Conservation (phyloP, 2,797 vertebrate genomes). For the Lates japonicus region DNA sequence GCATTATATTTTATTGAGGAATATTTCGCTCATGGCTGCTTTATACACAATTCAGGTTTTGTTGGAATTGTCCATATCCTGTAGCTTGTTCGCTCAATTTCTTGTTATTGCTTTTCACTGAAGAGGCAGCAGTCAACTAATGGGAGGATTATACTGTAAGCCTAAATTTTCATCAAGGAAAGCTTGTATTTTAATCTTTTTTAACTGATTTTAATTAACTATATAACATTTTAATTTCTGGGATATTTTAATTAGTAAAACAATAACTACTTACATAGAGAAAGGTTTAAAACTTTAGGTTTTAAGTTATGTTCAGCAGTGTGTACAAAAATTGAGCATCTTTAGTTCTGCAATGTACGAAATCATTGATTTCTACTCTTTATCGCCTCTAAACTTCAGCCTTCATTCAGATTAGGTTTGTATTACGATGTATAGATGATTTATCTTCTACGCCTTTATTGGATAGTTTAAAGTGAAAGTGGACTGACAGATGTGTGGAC, state of each 20-base stretch:
- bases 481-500: not conserved
- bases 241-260: not conserved
- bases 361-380: not conserved
- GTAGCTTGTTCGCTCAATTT: not conserved
- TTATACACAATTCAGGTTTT: not conserved
- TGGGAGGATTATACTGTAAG: not conserved
- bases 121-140: conserved; percentile 5
- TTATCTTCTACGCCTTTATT: not conserved
- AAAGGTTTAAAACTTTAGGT: too few relatives aligned
- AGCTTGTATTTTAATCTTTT: not conserved
- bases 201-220: not conserved
- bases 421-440: too few relatives aligned
- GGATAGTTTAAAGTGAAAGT: not conserved
- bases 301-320: too few relatives aligned
- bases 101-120: conserved; percentile 30
- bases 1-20: conserved; percentile 28
- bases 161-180: not conserved
- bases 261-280: not conserved
- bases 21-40: conserved; percentile 5
- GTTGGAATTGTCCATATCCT: conserved; percentile 5
- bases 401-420: not conserved
- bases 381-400: not conserved
- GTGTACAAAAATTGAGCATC: too few relatives aligned
- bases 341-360: too few relatives aligned
- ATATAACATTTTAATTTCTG: not conserved